Evolutionary conservation across 1,140 invertebrate species (phyloP), one percentile per base, ranked within the genome.

Genomic region (Battus philenor): DNA sequence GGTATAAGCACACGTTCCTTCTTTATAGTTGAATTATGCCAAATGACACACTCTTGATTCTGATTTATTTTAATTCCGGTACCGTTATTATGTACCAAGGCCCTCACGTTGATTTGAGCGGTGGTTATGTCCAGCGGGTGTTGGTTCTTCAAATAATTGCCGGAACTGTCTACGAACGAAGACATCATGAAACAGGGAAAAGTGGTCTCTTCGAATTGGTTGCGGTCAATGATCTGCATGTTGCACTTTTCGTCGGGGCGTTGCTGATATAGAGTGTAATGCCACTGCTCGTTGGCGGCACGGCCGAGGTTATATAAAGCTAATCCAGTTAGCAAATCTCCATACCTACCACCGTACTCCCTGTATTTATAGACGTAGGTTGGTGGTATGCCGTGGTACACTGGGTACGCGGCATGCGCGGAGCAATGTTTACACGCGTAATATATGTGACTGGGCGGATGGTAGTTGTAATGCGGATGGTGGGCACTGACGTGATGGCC

Each of bases 111-210:
- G 30, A 77, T 73, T 8, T 66, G 63, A 1, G 71, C 49, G 3
- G 73, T 69, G 4, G 68, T 58, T 39, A 83, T 74, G 29, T 83
- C 75, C 41, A 67, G 43, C 48, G 64, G 34, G 41, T 45, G 45
- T 13, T 56, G 54, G 30, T 49, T 54, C 10, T 47, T 59, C 8
- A 58, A 49, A 31, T 32, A 52, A 4, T 49, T 63, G 17, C 63
- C 55, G 4, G 61, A 54, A 1, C 51, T 53, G 6, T 73, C 59
- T 34, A 78, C 63, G 33, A 82, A 80, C 4, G 62, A 58, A 2
- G 78, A 82, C 60, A 82, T 67, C 30, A 82, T 66, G 15, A 79
- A 74, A 47, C 75, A 82, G 0, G 73, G 75, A 12, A 82, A 58
- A 12, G 8, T 36, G 1, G 66, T 67, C 44, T 84, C 71, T 44